Evolutionary conservation across 30 jellyfish, hydroid and myxozoan species (phyloP).

Genomic region (Rhopilema esculentum): DNA sequence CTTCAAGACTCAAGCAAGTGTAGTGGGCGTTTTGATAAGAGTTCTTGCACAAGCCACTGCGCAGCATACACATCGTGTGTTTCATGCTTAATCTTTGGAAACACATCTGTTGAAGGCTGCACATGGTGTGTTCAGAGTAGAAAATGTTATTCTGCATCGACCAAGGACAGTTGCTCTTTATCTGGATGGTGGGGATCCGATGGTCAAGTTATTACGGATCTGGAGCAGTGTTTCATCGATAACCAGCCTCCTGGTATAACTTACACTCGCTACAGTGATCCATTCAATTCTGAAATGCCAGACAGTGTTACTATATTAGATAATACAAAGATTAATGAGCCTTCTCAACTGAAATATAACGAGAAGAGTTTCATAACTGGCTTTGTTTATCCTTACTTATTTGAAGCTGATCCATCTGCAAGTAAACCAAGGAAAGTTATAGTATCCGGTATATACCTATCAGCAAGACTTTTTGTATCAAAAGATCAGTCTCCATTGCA

Average conservation of each 20-base stretch:
- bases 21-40: constrained; percentile 11
- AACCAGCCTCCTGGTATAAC: constrained; percentile 79
- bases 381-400: constrained; percentile 66
- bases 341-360: not conserved
- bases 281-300: constrained; percentile 69
- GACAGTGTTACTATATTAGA: constrained; percentile 56
- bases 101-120: constrained; percentile 25
- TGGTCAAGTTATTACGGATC: constrained; percentile 22
- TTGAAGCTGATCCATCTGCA: constrained; percentile 18
- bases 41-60: constrained; percentile 67
- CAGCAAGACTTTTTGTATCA: constrained; percentile 38
- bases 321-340: not conserved
- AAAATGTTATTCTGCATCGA: constrained; percentile 55
- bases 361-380: constrained; percentile 50
- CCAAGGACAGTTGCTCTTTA: constrained; percentile 55
- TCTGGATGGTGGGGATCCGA: constrained; percentile 79
- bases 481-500: constrained; percentile 5
- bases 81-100: constrained; percentile 60
- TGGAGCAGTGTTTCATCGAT: constrained; percentile 46
- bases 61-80: constrained; percentile 66
- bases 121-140: constrained; percentile 70
- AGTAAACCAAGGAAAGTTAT: constrained; percentile 34
- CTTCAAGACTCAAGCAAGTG: constrained; percentile 35
- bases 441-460: constrained; percentile 17
- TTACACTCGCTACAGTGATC: constrained; percentile 25